A percentile compares a stretch with the other conserved stretches of the same genome.
Conservation (phyloP, 2,888 invertebrate genomes). For the Prosopocoilus inquinatus region DNA sequence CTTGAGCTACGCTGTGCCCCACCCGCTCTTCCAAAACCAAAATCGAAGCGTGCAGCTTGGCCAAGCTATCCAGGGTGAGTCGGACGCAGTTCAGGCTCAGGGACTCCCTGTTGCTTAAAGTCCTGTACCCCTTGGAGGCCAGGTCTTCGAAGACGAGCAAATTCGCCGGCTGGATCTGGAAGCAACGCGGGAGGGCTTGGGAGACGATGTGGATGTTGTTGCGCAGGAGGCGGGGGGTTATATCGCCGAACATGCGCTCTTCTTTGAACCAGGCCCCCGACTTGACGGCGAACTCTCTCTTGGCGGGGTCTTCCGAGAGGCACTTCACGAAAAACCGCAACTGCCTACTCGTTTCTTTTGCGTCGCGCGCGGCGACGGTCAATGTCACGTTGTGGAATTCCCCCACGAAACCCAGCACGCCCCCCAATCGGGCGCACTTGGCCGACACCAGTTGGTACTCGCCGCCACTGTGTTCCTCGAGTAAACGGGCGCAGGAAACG, state of each 20-base stretch:
- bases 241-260: constrained; percentile 36
- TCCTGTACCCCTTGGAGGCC: constrained; percentile 32
- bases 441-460: no score
- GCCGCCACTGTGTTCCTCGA: no score
- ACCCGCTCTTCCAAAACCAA: constrained; percentile 45
- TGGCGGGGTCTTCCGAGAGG: constrained; percentile 55
- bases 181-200: constrained; percentile 43
- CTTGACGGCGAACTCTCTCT: constrained; percentile 52
- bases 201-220: constrained; percentile 30
- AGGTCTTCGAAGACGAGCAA: constrained; percentile 48
- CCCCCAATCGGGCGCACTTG: background rate
- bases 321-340: constrained; percentile 60
- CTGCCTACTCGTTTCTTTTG: constrained; percentile 10
- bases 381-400: constrained; percentile 13
- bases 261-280: constrained; percentile 55
- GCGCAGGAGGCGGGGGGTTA: constrained; percentile 48
- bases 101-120: constrained; percentile 25
- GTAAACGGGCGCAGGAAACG: no score
- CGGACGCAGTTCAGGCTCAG: constrained; percentile 29
- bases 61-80: constrained; percentile 31
- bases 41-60: constrained; percentile 36
- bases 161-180: constrained; percentile 35
- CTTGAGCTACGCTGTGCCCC: constrained; percentile 22
- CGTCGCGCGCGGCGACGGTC: constrained; percentile 2
- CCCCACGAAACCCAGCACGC: constrained; percentile 13